These are phyloP conservation scores for Itoplectis maculator DNA, from an alignment of 2,888 invertebrate species.

Conservation along the genomic window DNA sequence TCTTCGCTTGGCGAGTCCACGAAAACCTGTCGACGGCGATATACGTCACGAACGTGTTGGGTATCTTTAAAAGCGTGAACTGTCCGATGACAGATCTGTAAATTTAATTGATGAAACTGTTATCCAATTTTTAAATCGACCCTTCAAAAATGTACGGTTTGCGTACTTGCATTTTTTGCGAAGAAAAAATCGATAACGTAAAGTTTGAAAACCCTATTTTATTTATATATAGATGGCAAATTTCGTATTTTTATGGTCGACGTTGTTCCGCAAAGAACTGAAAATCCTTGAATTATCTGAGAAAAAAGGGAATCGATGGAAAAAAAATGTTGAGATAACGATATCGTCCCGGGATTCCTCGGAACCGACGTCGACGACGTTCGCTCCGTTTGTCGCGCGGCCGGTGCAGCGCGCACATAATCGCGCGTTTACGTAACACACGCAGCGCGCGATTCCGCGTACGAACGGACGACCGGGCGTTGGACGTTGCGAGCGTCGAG, in stretches of 20 bases:
- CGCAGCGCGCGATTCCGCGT: slow-evolving; percentile 44
- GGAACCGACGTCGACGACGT: slow-evolving; percentile 8
- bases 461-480: slow-evolving; percentile 33
- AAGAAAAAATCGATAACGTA: too few relatives aligned
- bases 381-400: slow-evolving; percentile 34
- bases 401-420: slow-evolving; percentile 6
- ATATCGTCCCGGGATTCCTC: neutral
- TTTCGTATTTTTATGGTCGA: too few relatives aligned
- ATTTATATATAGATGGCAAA: too few relatives aligned
- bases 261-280: neutral
- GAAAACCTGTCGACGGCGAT: neutral
- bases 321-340: slow-evolving; percentile 20
- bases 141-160: too few relatives aligned
- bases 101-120: neutral
- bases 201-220: too few relatives aligned
- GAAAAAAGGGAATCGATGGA: neutral
- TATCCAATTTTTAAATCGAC: neutral
- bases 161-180: too few relatives aligned
- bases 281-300: neutral
- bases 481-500: slow-evolving; percentile 49
- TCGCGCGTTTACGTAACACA: slow-evolving; percentile 63
- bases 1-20: neutral
- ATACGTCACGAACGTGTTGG: neutral
- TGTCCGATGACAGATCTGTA: too few relatives aligned
- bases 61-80: neutral